A percentile compares a stretch with the other conserved stretches of the same genome.
These are phyloP conservation scores for Rhingia campestris DNA, from an alignment of 2,888 invertebrate genomes.

Conservation along the genomic window DNA sequence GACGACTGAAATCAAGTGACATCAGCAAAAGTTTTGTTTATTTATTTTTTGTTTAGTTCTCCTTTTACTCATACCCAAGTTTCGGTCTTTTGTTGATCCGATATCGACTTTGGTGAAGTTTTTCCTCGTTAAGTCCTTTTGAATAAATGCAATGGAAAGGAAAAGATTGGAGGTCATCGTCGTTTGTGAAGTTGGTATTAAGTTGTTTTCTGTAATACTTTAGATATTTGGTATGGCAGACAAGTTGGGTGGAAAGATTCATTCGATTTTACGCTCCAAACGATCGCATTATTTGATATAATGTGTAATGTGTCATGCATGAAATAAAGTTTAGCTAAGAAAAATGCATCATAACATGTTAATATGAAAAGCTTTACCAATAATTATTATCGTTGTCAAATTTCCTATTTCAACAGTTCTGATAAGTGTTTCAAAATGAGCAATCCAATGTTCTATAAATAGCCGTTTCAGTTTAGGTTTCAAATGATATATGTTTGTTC, in stretches of 20 bases:
- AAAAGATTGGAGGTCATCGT: slow-evolving; percentile 35
- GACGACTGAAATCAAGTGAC: slow-evolving; percentile 52
- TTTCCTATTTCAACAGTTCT: too few species aligned
- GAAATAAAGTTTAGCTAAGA: background rate
- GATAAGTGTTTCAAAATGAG: too few species aligned
- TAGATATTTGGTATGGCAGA: slow-evolving; percentile 7
- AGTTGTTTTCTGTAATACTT: slow-evolving; percentile 31
- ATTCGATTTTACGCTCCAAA: background rate
- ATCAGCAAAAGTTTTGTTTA: slow-evolving; percentile 67
- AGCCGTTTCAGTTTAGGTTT: too few species aligned
- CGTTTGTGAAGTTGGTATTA: slow-evolving; percentile 29
- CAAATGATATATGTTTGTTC: too few species aligned
- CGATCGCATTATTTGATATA: background rate
- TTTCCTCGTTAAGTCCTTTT: slow-evolving; percentile 39
- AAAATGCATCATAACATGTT: too few species aligned
- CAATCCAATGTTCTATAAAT: too few species aligned
- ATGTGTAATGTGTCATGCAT: background rate
- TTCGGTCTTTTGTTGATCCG: slow-evolving; percentile 33
- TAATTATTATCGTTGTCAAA: too few species aligned
- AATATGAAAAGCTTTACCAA: too few species aligned
- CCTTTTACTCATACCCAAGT: slow-evolving; percentile 15
- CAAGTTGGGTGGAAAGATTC: slow-evolving; percentile 1
- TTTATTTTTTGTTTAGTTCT: slow-evolving; percentile 46
- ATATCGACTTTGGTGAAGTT: slow-evolving; percentile 25
- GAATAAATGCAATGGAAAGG: slow-evolving; percentile 43